phyloP scores from a whole-genome alignment of 2,888 invertebrate species.

The Mesorhabditis belari region DNA sequence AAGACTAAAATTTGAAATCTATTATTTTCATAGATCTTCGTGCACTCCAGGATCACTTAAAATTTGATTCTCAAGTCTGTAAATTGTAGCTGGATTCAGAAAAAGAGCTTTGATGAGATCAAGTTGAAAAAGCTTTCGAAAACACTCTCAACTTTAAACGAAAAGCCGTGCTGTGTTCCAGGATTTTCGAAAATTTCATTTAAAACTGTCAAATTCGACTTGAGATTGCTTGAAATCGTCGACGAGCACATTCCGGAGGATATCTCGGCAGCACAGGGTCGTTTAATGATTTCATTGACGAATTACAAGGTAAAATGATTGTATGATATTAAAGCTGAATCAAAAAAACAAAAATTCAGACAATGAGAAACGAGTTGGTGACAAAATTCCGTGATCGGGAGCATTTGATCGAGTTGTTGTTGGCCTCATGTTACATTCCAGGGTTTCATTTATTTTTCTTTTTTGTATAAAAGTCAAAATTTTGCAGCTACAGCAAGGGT shows the following conservation, averaged over 20 bases:
- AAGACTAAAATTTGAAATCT: no score
- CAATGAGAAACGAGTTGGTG: constrained; percentile 33
- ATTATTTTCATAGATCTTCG: no score
- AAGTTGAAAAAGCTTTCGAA: no score
- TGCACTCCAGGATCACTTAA: no score
- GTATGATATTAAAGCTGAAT: background rate
- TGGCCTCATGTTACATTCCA: constrained; percentile 77
- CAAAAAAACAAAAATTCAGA: constrained; percentile 13
- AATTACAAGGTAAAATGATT: constrained; percentile 2
- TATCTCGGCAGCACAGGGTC: constrained; percentile 22
- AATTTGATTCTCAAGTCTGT: no score
- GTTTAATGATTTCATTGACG: constrained; percentile 30
- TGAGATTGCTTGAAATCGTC: constrained; percentile 14
- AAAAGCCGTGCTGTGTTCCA: no score
- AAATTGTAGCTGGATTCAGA: no score
- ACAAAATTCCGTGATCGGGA: constrained; percentile 28
- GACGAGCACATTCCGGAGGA: constrained; percentile 34
- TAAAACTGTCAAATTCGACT: no score
- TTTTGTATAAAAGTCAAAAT: constrained; percentile 68
- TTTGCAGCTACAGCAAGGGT: constrained; percentile 82
- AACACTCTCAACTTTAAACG: no score
- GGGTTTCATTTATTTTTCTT: no score
- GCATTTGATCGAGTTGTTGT: constrained; percentile 51
- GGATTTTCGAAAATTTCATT: no score
- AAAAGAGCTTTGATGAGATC: no score